Evolutionary conservation across 2,888 invertebrate species (phyloP).

Genomic region (Diloba caeruleocephala): DNA sequence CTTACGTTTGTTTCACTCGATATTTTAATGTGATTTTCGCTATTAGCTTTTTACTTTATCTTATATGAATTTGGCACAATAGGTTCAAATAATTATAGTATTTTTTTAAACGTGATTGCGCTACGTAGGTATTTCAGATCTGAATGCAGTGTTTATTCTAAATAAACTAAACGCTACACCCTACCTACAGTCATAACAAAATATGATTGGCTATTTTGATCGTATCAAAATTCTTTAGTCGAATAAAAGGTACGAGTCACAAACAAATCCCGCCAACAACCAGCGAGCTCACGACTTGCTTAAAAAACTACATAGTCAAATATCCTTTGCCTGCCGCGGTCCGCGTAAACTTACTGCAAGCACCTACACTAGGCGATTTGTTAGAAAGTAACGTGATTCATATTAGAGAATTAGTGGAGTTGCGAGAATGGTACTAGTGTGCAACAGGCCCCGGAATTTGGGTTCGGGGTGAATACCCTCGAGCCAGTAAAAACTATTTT

Average conservation of each 20-base stretch:
- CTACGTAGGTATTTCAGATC: no score
- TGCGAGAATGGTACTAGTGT: slow-evolving; percentile 75
- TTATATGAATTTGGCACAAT: neutral
- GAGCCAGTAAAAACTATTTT: slow-evolving; percentile 88
- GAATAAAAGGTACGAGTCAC: slow-evolving; percentile 70
- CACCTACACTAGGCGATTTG: slow-evolving; percentile 67
- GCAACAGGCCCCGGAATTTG: slow-evolving; percentile 82
- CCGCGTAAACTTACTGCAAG: slow-evolving; percentile 76
- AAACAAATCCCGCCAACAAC: slow-evolving; percentile 77
- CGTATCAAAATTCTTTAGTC: slow-evolving; percentile 72
- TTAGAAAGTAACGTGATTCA: slow-evolving; percentile 58
- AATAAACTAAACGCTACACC: slow-evolving; percentile 7
- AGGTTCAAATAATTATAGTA: no score
- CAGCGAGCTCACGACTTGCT: slow-evolving; percentile 76
- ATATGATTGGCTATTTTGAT: slow-evolving; percentile 68
- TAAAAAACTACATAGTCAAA: slow-evolving; percentile 85
- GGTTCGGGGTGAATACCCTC: slow-evolving; percentile 89
- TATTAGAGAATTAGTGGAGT: slow-evolving; percentile 70
- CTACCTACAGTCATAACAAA: slow-evolving; percentile 42
- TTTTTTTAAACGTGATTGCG: no score
- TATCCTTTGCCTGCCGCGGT: slow-evolving; percentile 83
- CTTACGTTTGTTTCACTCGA: neutral
- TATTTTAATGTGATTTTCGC: no score
- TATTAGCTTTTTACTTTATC: neutral
- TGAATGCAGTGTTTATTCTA: slow-evolving; percentile 12